Percentiles rank a stretch among this genome's conserved stretches.
phyloP scores from a whole-genome alignment of 2,888 invertebrate genomes.

The Hetaerina titia region DNA sequence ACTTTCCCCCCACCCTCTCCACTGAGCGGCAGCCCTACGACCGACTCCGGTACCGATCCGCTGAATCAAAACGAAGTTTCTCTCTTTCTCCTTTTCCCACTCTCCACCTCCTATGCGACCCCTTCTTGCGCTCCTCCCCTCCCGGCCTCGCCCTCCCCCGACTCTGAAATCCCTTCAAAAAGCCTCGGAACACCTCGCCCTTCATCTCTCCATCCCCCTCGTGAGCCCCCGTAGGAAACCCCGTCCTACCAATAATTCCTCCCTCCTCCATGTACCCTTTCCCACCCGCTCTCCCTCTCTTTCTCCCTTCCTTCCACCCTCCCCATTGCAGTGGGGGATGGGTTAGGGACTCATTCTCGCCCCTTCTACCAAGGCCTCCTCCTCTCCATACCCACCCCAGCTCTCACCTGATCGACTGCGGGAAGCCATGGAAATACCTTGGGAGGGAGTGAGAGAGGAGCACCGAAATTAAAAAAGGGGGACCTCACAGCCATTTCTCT shows the following conservation, averaged over 20 bases:
- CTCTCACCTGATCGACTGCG: constrained; percentile 60
- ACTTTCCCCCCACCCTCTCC: constrained; percentile 4
- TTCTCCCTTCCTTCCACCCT: background rate
- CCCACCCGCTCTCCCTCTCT: background rate
- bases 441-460: constrained; percentile 1
- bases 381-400: background rate
- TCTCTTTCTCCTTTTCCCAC: background rate
- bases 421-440: constrained; percentile 61
- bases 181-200: constrained; percentile 29
- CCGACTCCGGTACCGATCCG: constrained; percentile 11
- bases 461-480: constrained; percentile 37
- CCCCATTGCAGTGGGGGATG: background rate
- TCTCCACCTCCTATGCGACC: background rate
- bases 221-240: background rate
- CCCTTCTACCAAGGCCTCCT: background rate
- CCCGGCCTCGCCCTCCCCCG: background rate
- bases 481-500: constrained; percentile 34
- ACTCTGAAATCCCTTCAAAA: constrained; percentile 26
- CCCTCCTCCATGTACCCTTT: background rate
- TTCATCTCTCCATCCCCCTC: background rate
- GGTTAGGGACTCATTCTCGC: background rate
- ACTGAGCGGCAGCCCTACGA: background rate
- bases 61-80: constrained; percentile 58
- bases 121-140: background rate
- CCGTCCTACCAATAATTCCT: background rate